Evolutionary conservation across 2,888 invertebrate species (phyloP).

Genomic region (Boloria euphrosyne): DNA sequence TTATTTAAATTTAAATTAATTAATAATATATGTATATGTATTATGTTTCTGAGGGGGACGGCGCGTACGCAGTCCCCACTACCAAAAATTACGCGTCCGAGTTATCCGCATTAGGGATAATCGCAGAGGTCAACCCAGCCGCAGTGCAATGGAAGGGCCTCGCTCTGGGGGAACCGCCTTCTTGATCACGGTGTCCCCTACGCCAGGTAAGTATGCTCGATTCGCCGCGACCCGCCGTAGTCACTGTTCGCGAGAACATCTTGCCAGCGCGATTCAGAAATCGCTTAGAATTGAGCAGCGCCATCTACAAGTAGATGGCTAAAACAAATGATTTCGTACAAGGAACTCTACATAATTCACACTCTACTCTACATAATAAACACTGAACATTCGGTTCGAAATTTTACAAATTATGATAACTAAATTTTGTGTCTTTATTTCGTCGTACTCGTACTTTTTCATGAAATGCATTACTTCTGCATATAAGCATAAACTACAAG

Average conservation of each 20-base stretch:
- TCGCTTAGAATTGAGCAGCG: background rate
- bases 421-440: too few relatives aligned
- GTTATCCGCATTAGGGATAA: constrained; percentile 59
- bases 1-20: too few relatives aligned
- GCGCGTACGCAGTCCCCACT: constrained; percentile 55
- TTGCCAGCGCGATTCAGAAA: constrained; percentile 31
- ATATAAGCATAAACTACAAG: too few relatives aligned
- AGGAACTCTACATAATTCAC: too few relatives aligned
- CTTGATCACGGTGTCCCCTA: constrained; percentile 58
- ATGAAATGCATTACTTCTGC: too few relatives aligned
- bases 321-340: constrained; percentile 1
- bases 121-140: constrained; percentile 58
- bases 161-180: constrained; percentile 60
- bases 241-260: constrained; percentile 19
- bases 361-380: too few relatives aligned
- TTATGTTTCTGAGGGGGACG: constrained; percentile 35
- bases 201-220: constrained; percentile 43
- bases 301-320: constrained; percentile 21
- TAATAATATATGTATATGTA: too few relatives aligned
- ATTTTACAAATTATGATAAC: too few relatives aligned
- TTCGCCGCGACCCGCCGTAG: background rate
- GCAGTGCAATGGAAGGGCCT: constrained; percentile 57
- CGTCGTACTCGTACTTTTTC: too few relatives aligned
- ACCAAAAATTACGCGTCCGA: constrained; percentile 59
- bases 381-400: too few relatives aligned